phyloP scores from a whole-genome alignment of 1,140 invertebrate genomes.

The Diachasma alloeum region DNA sequence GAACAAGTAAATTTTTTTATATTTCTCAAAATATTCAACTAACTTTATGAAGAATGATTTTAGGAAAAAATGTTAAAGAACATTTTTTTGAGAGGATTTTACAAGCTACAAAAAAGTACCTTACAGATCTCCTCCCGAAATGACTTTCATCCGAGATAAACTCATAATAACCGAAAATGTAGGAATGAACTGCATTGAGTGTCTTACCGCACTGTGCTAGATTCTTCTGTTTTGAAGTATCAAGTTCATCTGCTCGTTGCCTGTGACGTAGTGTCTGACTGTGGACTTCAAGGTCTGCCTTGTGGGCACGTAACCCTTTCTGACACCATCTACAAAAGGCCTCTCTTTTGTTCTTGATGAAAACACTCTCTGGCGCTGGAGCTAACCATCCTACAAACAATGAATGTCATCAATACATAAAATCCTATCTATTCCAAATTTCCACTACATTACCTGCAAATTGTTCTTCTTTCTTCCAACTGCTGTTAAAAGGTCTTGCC shows the following conservation, averaged over 20 bases:
- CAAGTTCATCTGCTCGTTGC: no score
- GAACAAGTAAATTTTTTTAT: no score
- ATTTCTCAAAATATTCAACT: no score
- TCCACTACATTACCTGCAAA: not conserved
- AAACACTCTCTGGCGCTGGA: not conserved
- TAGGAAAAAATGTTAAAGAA: no score
- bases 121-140: no score
- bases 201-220: not conserved
- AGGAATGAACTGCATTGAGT: not conserved
- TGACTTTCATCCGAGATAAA: not conserved
- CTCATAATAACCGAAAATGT: not conserved
- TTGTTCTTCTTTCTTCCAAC: not conserved
- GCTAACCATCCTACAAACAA: constrained; percentile 3
- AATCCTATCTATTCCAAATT: not conserved
- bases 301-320: not conserved
- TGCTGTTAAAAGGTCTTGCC: not conserved
- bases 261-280: not conserved
- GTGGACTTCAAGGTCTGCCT: not conserved
- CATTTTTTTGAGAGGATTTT: no score
- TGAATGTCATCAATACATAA: not conserved
- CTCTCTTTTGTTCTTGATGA: not conserved
- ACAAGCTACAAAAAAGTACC: no score
- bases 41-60: no score
- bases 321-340: constrained; percentile 11
- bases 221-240: no score